Percentiles rank a stretch among this genome's conserved stretches.
These are phyloP conservation scores for Silurus meridionalis DNA, from an alignment of 2,113 vertebrate species.

Conservation along the genomic window DNA sequence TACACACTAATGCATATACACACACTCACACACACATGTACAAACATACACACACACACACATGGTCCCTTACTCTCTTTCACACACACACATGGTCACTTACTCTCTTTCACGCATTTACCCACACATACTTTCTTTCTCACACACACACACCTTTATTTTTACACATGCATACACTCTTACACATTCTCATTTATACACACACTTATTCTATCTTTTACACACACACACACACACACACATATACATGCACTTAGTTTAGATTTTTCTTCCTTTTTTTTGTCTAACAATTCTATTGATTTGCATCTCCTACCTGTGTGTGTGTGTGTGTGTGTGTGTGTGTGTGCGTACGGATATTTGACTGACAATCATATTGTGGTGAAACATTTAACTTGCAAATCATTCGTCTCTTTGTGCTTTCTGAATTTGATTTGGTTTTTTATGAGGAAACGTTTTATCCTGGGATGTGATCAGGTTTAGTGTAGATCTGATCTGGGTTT, in stretches of 20 bases:
- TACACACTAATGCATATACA: no score
- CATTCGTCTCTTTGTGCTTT: neutral
- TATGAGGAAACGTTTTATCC: neutral
- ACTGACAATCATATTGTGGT: neutral
- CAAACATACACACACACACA: neutral
- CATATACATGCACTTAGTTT: neutral
- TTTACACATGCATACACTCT: no score
- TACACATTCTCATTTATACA: neutral
- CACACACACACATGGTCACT: no score
- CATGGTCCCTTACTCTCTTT: no score
- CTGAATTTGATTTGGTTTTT: neutral
- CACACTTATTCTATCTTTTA: neutral
- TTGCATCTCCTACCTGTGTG: neutral
- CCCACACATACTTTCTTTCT: no score
- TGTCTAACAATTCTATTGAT: neutral
- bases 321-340: neutral
- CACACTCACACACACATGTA: neutral
- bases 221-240: neutral
- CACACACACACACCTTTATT: no score
- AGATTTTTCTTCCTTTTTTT: neutral
- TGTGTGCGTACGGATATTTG: neutral
- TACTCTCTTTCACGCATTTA: no score
- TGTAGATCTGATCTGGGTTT: no score
- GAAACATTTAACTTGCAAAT: slow-evolving; percentile 28
- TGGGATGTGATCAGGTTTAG: no score